Evolutionary conservation across 2,888 invertebrate species (phyloP).

Genomic region (Yponomeuta plumbellus): DNA sequence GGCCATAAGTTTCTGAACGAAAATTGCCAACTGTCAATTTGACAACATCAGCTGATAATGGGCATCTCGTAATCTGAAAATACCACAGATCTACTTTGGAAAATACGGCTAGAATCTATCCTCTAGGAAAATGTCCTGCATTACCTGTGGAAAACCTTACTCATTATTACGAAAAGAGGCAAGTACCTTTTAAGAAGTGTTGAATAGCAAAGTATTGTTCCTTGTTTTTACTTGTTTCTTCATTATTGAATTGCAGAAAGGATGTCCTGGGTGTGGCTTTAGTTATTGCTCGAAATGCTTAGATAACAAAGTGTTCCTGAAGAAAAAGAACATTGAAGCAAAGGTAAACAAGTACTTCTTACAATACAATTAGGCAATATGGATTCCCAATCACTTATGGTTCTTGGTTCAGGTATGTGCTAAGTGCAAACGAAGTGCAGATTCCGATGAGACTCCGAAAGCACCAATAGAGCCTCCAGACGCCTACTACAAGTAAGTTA

Average conservation of each 20-base stretch:
- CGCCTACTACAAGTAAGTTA: constrained; percentile 73
- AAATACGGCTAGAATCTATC: not conserved
- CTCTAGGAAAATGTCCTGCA: constrained; percentile 82
- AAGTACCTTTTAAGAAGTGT: constrained; percentile 28
- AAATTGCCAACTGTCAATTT: not conserved
- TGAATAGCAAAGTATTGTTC: no score
- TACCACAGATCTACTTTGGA: not conserved
- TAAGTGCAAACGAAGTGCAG: constrained; percentile 45
- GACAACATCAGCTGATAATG: not conserved
- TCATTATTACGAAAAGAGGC: constrained; percentile 85
- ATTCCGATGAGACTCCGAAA: constrained; percentile 29
- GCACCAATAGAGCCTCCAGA: constrained; percentile 61
- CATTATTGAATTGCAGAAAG: constrained; percentile 77
- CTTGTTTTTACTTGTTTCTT: constrained; percentile 12
- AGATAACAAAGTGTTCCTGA: constrained; percentile 80
- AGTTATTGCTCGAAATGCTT: constrained; percentile 90
- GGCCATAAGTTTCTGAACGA: not conserved
- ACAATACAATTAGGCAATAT: not conserved
- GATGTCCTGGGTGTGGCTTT: constrained; percentile 89
- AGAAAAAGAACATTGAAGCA: constrained; percentile 78
- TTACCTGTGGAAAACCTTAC: constrained; percentile 82
- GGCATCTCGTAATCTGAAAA: no score
- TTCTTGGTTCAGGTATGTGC: constrained; percentile 47
- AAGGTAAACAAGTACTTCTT: constrained; percentile 71
- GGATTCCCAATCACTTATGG: not conserved